These are phyloP conservation scores for mouse (Mus musculus) DNA, from an alignment of 2,113 vertebrate genomes.

Conservation along the genomic window GRCm39 chr9:14679501-14680000, in stretches of 20 bases:
- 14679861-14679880: background rate
- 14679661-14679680: background rate
- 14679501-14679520: background rate
- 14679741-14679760: background rate
- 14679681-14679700: background rate
- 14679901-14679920: background rate
- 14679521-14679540: background rate
- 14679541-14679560: background rate
- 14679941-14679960: background rate
- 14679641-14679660: background rate
- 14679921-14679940: conserved; percentile 9
- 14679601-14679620: background rate
- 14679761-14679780: background rate
- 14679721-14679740: background rate
- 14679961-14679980: background rate
- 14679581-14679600: background rate
- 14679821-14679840: background rate
- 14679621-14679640: background rate
- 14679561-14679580: background rate
- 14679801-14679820: background rate
- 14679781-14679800: background rate
- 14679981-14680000: background rate
- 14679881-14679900: background rate
- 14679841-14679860: background rate
- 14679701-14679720: background rate